Percentiles rank a stretch among this genome's conserved stretches.
Evolutionary conservation across 30 jellyfish, hydroid and myxozoan genomes (phyloP).

Genomic region (Cassiopea andromeda): DNA sequence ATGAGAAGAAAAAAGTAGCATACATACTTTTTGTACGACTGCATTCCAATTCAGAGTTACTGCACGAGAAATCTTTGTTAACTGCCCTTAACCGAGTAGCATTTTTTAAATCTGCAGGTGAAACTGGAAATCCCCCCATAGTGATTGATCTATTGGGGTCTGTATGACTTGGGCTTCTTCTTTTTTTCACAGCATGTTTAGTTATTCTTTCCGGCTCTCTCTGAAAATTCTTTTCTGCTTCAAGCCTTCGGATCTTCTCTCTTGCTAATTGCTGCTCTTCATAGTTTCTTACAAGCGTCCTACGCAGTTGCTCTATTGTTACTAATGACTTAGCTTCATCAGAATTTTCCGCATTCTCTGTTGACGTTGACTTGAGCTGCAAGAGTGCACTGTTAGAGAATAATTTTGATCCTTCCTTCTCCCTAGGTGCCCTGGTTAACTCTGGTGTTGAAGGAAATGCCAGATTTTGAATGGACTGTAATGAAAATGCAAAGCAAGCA

Average conservation of each 20-base stretch:
- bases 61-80: conserved; percentile 24
- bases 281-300: conserved; percentile 26
- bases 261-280: conserved; percentile 60
- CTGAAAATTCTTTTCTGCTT: conserved; percentile 25
- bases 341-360: conserved; percentile 18
- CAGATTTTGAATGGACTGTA: conserved; percentile 53
- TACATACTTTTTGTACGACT: conserved; percentile 19
- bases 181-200: conserved; percentile 47
- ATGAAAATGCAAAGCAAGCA: too few species aligned
- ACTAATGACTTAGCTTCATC: conserved; percentile 40
- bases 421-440: conserved; percentile 2
- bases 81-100: conserved; percentile 60
- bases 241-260: conserved; percentile 54
- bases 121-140: conserved; percentile 36
- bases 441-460: conserved; percentile 69
- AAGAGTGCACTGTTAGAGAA: neutral
- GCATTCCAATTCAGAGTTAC: neutral
- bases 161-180: neutral
- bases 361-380: neutral
- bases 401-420: conserved; percentile 1
- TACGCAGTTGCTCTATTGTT: conserved; percentile 60
- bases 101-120: conserved; percentile 63
- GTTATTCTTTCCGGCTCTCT: conserved; percentile 51
- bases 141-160: conserved; percentile 4
- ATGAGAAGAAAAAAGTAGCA: neutral